Evolutionary conservation across 2,888 invertebrate genomes (phyloP).

Genomic region (Aricia artaxerxes): DNA sequence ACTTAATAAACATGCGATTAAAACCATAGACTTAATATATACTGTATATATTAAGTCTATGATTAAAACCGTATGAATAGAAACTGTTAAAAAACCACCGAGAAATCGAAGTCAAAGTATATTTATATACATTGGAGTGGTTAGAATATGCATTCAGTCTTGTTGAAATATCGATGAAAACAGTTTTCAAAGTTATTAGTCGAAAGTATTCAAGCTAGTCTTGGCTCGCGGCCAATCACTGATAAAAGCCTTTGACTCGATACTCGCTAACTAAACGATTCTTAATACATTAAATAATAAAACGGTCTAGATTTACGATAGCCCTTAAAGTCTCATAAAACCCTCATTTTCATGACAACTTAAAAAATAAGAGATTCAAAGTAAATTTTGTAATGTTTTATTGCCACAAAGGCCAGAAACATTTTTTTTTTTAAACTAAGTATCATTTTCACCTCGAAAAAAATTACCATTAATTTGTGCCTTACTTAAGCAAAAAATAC

Average conservation of each 20-base stretch:
- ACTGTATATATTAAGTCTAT: no score
- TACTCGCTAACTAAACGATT: slow-evolving; percentile 6
- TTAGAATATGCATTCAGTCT: not conserved
- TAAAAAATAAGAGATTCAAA: not conserved
- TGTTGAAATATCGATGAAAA: slow-evolving; percentile 20
- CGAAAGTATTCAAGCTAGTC: slow-evolving; percentile 17
- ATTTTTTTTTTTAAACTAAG: not conserved
- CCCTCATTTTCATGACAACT: not conserved
- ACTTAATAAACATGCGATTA: no score
- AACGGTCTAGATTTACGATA: slow-evolving; percentile 18
- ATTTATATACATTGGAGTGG: not conserved
- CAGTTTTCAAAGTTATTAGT: slow-evolving; percentile 26
- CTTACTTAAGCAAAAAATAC: not conserved
- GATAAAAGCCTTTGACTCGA: slow-evolving; percentile 7
- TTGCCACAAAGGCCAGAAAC: not conserved
- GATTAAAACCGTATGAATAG: not conserved
- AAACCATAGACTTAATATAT: no score
- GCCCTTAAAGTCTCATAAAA: slow-evolving; percentile 3
- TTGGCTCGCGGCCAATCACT: slow-evolving; percentile 24
- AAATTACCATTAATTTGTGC: not conserved
- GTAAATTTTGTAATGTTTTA: not conserved
- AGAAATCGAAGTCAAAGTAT: not conserved
- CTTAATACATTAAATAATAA: slow-evolving; percentile 21
- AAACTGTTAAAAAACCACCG: not conserved
- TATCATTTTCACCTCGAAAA: not conserved